phyloP scores from a whole-genome alignment of 2,113 vertebrate genomes.

The Rostratula benghalensis region DNA sequence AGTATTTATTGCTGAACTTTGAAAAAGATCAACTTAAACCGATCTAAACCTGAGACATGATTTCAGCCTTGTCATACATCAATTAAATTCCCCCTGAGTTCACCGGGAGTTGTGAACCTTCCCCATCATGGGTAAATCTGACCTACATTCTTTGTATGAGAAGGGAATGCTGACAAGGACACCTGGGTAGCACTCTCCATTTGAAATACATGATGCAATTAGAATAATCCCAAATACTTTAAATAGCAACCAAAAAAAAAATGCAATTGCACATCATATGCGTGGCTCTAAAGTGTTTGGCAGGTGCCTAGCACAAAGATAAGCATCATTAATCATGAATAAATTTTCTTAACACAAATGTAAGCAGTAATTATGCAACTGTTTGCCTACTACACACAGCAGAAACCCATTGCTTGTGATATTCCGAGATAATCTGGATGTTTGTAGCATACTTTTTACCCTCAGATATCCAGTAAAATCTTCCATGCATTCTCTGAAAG shows the following conservation, averaged over 20 bases:
- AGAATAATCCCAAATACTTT: slow-evolving; percentile 19
- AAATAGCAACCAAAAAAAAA: not conserved
- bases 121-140: not conserved
- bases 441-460: not conserved
- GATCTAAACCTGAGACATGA: not conserved
- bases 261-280: not conserved
- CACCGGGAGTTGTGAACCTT: slow-evolving; percentile 3
- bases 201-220: slow-evolving; percentile 16
- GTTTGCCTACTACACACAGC: slow-evolving; percentile 68
- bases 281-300: slow-evolving; percentile 16
- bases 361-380: slow-evolving; percentile 31
- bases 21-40: not conserved
- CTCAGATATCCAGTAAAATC: slow-evolving; percentile 67
- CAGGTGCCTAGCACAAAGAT: slow-evolving; percentile 48
- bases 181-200: not conserved
- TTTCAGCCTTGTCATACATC: slow-evolving; percentile 34
- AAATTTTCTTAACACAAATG: slow-evolving; percentile 32
- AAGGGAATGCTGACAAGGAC: slow-evolving; percentile 21
- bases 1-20: not conserved
- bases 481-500: slow-evolving; percentile 55
- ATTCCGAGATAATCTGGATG: slow-evolving; percentile 43
- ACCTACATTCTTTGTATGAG: not conserved
- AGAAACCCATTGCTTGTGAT: slow-evolving; percentile 65
- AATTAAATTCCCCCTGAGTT: not conserved
- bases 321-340: slow-evolving; percentile 42